These are phyloP conservation scores for Stomatorhinus walkeri DNA, from an alignment of 2,797 vertebrate species.

Conservation along the genomic window DNA sequence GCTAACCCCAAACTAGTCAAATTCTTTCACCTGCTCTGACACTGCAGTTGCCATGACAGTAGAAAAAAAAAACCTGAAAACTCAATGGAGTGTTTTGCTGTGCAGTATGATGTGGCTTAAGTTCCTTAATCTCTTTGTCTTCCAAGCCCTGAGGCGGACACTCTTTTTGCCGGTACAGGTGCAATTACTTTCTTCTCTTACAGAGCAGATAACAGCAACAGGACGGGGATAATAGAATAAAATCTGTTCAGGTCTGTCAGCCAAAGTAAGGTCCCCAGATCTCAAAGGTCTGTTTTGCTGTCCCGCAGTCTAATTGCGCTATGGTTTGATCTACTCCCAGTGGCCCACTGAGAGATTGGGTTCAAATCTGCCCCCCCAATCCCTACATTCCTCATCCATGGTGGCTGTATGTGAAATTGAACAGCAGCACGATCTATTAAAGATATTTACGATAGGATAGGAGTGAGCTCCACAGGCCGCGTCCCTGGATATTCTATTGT, in stretches of 20 bases:
- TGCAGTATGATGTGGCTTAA: not conserved
- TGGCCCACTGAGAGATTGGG: not conserved
- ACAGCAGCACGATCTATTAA: not conserved
- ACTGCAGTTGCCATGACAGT: conserved; percentile 5
- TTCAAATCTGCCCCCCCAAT: not conserved
- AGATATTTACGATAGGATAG: not conserved
- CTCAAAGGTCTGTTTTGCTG: not conserved
- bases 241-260: conserved; percentile 3
- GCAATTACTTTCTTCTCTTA: not conserved
- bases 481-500: not conserved
- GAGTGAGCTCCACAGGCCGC: not conserved
- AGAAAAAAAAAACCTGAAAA: not conserved
- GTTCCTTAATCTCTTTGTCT: not conserved
- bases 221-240: not conserved
- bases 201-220: not conserved
- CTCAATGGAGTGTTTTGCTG: not conserved
- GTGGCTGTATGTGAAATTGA: not conserved
- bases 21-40: not conserved
- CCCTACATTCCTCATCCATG: not conserved
- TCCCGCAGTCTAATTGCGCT: not conserved
- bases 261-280: not conserved
- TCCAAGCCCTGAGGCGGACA: not conserved
- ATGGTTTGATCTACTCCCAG: not conserved
- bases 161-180: not conserved
- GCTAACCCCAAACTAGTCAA: not conserved